Evolutionary conservation across 2,797 vertebrate genomes (phyloP), one percentile per base, ranked within the genome.

Genomic region (Lacerta bilineata): DNA sequence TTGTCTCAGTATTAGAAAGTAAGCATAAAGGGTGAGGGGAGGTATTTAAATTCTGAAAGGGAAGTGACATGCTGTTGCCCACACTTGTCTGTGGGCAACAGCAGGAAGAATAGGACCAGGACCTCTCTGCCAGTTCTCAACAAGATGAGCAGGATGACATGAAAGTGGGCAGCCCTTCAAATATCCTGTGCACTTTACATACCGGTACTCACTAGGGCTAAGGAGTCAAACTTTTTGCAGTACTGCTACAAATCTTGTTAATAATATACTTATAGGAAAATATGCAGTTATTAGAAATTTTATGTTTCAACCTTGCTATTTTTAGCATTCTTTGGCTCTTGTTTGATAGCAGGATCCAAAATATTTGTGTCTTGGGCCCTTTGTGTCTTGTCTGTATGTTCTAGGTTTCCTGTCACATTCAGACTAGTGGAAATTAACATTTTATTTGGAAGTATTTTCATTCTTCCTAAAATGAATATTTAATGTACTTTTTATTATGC

Each of bases 381-480:
- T 86, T 33, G n/a, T 78, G 64, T 69, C 41, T 50, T 82, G 17
- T n/a, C 25, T 50, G 78, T 88, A 80, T 25, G 0, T 5, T 0
- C 0, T 4, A 59, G 69, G 5, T 11, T 55, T 2, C 39, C 18
- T 41, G 41, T n/a, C 81, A 3, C 81, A 0, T 85, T 85, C 18
- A 77, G 1, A 0, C 0, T 33, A 82, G 80, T 41, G 3, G 41
- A 71, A 50, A 59, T 7, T 41, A 10, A 55, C 75, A 89, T 46
- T 8, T 75, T 0, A 0, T 41, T 72, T 77, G 4, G 4, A 66
- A 1, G 2, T 82, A 36, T 4, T n/a, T 71, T 87, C 85, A 5
- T 74, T 91, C n/a, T 8, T 72, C n/a, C 33, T 78, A 80, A 72
- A 8, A 64, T 77, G 74, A 75, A 46, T 77, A 76, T 39, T 66